Base-by-base conservation (phyloP, 2,113 vertebrate genomes). In the Meles meles region DNA sequence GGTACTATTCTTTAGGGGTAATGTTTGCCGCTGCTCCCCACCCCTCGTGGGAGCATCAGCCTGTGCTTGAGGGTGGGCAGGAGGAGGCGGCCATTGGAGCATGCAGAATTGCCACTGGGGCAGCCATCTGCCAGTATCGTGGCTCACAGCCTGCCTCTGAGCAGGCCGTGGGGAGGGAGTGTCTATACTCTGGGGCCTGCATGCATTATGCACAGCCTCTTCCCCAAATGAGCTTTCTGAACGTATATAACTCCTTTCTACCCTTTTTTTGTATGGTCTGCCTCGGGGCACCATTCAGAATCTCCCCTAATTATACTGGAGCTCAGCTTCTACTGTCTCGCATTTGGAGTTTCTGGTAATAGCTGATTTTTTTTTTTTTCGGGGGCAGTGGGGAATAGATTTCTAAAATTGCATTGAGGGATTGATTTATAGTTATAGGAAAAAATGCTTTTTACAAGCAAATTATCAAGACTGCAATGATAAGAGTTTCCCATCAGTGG, bases 341-440 rank as follows among this genome's bases (percentile, higher is more conserved):
- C 96, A 93, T 96, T 98, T 96, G 97, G 87, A 93, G 77, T 99
- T 98, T 97, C 98, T 98, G 97, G 96, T 98, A 98, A 98, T 98
- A 97, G 95, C 95, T 96, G 94, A 96, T 87, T 97, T 98, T 85
- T 77, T 98, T 72, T 9, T 31, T 52, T 42, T 21, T 0, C 0
- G 4, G 44, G 20, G 49, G 29, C 2, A 7, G 17, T 69, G 34
- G 67, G 69, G 89, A 80, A 95, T 98, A 96, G 93, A 88, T 97
- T 95, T 98, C 97, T 98, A 98, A 98, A 98, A 98, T 98, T 98
- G 97, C 96, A 96, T 92, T 72, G 97, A 98, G 96, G 85, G 97
- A 98, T 97, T 98, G 98, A 98, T 99, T 98, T 98, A 98, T 98
- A 94, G n/a, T 98, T 98, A 88, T 98, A 97, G 97, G 97, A 98